Conservation (phyloP, 2,888 invertebrate species). For the Xestoiulus laeticollis region DNA sequence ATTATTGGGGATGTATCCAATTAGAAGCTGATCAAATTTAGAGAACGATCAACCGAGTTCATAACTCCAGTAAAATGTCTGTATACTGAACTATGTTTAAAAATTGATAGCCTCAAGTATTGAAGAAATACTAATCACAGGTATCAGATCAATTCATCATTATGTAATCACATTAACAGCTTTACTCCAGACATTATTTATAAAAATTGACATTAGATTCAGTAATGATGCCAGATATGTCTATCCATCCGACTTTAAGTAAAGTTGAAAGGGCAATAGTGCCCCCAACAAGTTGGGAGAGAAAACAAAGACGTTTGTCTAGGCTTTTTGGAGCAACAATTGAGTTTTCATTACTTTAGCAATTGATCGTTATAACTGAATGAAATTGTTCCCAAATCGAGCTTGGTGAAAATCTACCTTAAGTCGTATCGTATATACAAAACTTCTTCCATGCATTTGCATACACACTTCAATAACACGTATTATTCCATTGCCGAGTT, state of each 20-base stretch:
- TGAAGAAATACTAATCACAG: no score
- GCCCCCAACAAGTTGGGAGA: not conserved
- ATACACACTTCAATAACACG: constrained; percentile 44
- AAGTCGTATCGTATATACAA: constrained; percentile 15
- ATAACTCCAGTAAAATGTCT: no score
- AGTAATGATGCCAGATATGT: not conserved
- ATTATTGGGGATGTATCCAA: no score
- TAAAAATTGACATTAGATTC: not conserved
- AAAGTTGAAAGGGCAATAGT: not conserved
- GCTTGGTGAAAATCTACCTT: not conserved
- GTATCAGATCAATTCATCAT: no score
- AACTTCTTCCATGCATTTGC: constrained; percentile 25
- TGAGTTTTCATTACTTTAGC: not conserved
- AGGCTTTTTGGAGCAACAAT: not conserved
- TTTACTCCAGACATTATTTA: not conserved
- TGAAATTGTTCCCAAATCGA: not conserved
- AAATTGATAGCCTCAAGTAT: no score
- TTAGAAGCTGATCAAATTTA: no score
- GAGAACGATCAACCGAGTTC: no score
- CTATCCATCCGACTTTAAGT: not conserved
- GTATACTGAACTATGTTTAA: no score
- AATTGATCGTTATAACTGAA: not conserved
- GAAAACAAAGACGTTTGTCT: not conserved
- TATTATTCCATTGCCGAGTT: constrained; percentile 47
- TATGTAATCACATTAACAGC: no score